Conservation (phyloP, 2,888 invertebrate species). For the Drosophila melanosoma region DNA sequence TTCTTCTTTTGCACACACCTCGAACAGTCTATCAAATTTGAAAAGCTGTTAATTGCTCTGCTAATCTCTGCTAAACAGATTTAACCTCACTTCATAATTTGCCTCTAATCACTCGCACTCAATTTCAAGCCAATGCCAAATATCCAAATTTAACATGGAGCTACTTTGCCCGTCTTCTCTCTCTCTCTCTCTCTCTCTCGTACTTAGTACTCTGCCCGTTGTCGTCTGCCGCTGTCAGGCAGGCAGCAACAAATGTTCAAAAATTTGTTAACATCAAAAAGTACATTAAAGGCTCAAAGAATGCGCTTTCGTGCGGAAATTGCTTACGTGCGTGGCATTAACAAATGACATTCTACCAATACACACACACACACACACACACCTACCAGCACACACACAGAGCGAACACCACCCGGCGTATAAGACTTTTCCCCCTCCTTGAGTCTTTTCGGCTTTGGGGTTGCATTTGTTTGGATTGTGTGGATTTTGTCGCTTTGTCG, state of each 20-base stretch:
- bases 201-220: neutral
- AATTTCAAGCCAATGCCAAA: conserved; percentile 19
- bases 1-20: conserved; percentile 27
- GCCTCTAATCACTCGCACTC: conserved; percentile 71
- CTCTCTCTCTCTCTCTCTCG: conserved; percentile 8
- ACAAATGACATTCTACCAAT: conserved; percentile 63
- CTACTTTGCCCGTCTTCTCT: conserved; percentile 22
- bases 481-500: conserved; percentile 76
- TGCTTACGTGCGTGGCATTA: conserved; percentile 81
- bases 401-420: conserved; percentile 34
- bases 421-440: conserved; percentile 44
- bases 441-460: conserved; percentile 24
- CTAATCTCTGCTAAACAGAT: neutral
- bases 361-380: neutral
- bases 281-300: conserved; percentile 80
- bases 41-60: conserved; percentile 59
- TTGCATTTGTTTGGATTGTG: conserved; percentile 55
- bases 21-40: conserved; percentile 58
- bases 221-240: conserved; percentile 10
- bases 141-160: conserved; percentile 61
- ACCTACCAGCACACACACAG: neutral
- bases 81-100: conserved; percentile 58
- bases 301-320: conserved; percentile 81
- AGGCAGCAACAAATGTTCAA: conserved; percentile 76
- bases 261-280: conserved; percentile 81